Base-by-base conservation (phyloP, 2,113 vertebrate species). In the Meles meles region DNA sequence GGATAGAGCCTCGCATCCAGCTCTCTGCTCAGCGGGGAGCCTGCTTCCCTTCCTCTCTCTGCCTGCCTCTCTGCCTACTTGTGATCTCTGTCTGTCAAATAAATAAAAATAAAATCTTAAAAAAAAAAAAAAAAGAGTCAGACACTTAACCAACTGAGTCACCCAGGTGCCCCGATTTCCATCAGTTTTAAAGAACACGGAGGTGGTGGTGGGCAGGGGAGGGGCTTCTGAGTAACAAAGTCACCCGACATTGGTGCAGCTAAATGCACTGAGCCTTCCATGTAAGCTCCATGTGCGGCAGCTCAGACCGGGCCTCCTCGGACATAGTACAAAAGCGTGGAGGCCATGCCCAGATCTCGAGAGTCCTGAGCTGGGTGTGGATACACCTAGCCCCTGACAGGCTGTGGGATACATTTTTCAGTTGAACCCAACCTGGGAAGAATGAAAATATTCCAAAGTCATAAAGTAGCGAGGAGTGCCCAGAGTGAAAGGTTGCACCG, bases 361-460 rank as follows among this genome's bases (percentile, higher is more conserved):
- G 15, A 10, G 67, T 13, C 17, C 7, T 11, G 6, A 65, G 34
- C 37, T 65, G 81, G n/a, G 11, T 7, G 4, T 34, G 52, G 25
- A 37, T 3, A 67, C 3, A 34, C 17, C 47, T 23, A 42, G 47
- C 42, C 27, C 0, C 63, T 3, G 1, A 12, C 27, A 52, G 13
- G 31, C 44, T 39, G 4, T n/a, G 37, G 27, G 47, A n/a, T 14
- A 37, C 47, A 72, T 20, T 80, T 93, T 65, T 55, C 52, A 81
- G 85, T 49, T 84, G 57, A 7, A 52, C 23, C 47, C 25, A 52
- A 67, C 55, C 55, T 34, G 21, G 17, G 27, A 29, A 39, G n/a
- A 89, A 72, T 77, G 57, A 37, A 96, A 92, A 79, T 59, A 95
- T 47, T 89, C 44, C 84, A 52, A 52, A 86, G 71, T 80, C n/a